Conservation (phyloP, 64 coral and sea anemone species). For the Pocillopora verrucosa region DNA sequence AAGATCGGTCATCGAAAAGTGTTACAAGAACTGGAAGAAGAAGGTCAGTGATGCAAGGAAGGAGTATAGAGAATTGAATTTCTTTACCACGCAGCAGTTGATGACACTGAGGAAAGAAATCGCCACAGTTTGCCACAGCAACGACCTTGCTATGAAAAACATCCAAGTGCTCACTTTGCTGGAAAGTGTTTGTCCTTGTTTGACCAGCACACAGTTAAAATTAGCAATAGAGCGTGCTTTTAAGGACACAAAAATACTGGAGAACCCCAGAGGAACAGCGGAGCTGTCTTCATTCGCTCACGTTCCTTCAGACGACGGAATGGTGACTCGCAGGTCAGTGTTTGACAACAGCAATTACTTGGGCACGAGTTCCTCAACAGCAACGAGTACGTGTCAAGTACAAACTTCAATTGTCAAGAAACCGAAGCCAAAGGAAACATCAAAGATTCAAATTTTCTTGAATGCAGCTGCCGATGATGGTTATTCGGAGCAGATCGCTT, state of each 20-base stretch:
- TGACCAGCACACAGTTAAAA: background rate
- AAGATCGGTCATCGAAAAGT: constrained; percentile 38
- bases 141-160: constrained; percentile 9
- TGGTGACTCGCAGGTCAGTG: background rate
- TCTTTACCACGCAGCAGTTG: constrained; percentile 69
- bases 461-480: constrained; percentile 17
- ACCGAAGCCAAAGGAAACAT: background rate
- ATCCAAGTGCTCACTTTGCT: constrained; percentile 60
- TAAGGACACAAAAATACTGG: constrained; percentile 6
- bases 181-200: constrained; percentile 44
- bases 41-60: constrained; percentile 27
- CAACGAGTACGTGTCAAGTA: background rate
- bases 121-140: background rate
- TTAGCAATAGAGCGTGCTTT: constrained; percentile 29
- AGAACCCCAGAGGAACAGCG: background rate
- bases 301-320: background rate
- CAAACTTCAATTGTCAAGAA: background rate
- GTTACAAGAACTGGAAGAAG: constrained; percentile 40
- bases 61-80: constrained; percentile 53
- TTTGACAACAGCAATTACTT: constrained; percentile 11
- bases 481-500: constrained; percentile 8
- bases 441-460: constrained; percentile 8
- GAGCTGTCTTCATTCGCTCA: background rate
- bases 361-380: background rate
- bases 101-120: constrained; percentile 64